Evolutionary conservation across 92 coral and sea anemone genomes (phyloP).

Genomic region (Parazoanthus swiftii): DNA sequence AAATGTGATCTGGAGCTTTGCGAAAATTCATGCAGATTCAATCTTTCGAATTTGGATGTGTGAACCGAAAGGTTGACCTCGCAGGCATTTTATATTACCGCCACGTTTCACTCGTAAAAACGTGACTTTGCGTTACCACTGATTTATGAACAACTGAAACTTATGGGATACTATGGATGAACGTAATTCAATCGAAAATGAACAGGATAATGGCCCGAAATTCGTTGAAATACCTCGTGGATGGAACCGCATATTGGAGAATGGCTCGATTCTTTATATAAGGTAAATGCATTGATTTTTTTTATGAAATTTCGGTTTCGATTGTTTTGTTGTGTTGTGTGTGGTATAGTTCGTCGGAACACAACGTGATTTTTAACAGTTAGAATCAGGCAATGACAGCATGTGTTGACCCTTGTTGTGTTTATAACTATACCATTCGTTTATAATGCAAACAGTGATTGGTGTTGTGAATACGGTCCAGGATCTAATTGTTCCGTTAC

Average conservation of each 20-base stretch:
- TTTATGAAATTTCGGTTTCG: neutral
- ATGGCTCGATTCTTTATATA: slow-evolving; percentile 87
- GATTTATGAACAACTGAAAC: slow-evolving; percentile 19
- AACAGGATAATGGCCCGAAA: slow-evolving; percentile 61
- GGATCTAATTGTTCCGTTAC: neutral
- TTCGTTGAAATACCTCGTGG: slow-evolving; percentile 94
- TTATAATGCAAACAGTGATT: neutral
- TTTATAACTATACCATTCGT: neutral
- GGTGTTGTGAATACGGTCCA: neutral
- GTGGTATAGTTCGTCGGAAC: neutral
- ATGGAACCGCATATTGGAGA: slow-evolving; percentile 92
- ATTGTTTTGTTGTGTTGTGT: neutral
- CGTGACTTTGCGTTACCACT: neutral
- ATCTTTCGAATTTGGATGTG: neutral
- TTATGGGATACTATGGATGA: slow-evolving; percentile 87
- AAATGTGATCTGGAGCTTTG: slow-evolving; percentile 17
- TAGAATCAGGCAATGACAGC: neutral
- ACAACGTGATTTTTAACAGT: neutral
- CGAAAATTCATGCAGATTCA: slow-evolving; percentile 36
- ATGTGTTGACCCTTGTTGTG: slow-evolving; percentile 12
- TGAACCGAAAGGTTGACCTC: slow-evolving; percentile 43
- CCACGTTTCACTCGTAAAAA: slow-evolving; percentile 23
- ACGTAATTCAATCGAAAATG: slow-evolving; percentile 50
- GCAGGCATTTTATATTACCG: slow-evolving; percentile 3
- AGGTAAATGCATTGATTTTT: slow-evolving; percentile 61